These are phyloP conservation scores for Eurystomus glaucurus DNA, from an alignment of 2,797 vertebrate genomes.

Conservation along the genomic window DNA sequence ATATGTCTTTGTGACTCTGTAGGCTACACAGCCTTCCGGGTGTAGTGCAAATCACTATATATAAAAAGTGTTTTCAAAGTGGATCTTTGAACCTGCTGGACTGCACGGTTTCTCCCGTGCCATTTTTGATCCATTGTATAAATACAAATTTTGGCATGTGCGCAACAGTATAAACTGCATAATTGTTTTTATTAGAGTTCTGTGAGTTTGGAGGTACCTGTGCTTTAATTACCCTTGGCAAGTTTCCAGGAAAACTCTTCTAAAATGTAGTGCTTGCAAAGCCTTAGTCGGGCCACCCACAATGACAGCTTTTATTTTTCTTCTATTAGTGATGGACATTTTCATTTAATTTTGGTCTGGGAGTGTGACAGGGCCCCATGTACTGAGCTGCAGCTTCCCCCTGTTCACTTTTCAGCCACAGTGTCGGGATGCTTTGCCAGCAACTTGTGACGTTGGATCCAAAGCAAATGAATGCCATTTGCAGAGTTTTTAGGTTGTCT, in stretches of 20 bases:
- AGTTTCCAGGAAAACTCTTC: conserved; percentile 79
- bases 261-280: conserved; percentile 77
- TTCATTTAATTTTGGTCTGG: conserved; percentile 63
- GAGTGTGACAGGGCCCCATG: conserved; percentile 34
- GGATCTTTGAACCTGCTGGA: conserved; percentile 67
- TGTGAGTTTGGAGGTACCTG: conserved; percentile 83
- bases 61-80: conserved; percentile 59
- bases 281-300: conserved; percentile 84
- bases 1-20: conserved; percentile 28
- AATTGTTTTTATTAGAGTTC: conserved; percentile 78
- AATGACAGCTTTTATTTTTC: conserved; percentile 75
- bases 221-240: conserved; percentile 83
- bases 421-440: conserved; percentile 6
- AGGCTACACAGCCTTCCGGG: neutral
- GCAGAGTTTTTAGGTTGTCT: conserved; percentile 8
- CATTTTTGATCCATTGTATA: conserved; percentile 67
- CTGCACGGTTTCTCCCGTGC: neutral
- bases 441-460: conserved; percentile 54
- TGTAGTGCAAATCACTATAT: conserved; percentile 31
- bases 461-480: neutral
- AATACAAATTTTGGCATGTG: conserved; percentile 71
- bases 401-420: conserved; percentile 56
- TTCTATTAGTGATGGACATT: conserved; percentile 73
- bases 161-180: conserved; percentile 59
- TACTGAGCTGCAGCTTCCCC: conserved; percentile 44